Evolutionary conservation across 2,797 vertebrate species (phyloP).

Genomic region (Florisuga fusca): DNA sequence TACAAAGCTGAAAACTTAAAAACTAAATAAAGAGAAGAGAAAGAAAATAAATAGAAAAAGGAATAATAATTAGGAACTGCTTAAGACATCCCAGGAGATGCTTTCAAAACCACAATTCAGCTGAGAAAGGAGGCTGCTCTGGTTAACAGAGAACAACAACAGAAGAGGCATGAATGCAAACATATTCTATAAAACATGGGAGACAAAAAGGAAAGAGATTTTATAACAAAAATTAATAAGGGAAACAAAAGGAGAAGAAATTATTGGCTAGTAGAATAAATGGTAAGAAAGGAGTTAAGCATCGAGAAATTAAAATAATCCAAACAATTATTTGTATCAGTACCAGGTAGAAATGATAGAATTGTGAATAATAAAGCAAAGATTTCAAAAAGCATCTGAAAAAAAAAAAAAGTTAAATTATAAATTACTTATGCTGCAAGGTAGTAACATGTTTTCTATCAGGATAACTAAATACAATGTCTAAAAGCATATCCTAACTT

Average conservation of each 20-base stretch:
- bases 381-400: not conserved
- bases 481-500: not conserved
- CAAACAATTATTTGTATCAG: not conserved
- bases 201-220: not conserved
- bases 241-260: not conserved
- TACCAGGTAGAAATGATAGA: not conserved
- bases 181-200: not conserved
- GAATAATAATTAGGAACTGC: slow-evolving; percentile 31
- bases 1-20: slow-evolving; percentile 9
- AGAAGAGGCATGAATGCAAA: not conserved
- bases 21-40: not conserved
- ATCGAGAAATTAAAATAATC: not conserved
- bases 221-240: not conserved
- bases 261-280: not conserved
- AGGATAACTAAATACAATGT: not conserved
- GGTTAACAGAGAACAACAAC: slow-evolving; percentile 25
- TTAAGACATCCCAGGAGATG: slow-evolving; percentile 18
- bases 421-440: not conserved
- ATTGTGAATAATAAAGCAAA: not conserved
- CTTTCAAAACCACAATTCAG: slow-evolving; percentile 17
- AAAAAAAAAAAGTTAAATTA: not conserved
- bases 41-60: slow-evolving; percentile 38
- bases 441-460: not conserved
- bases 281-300: not conserved
- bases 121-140: not conserved